phyloP scores from a whole-genome alignment of 2,113 vertebrate species.

The Fukomys damarensis region DNA sequence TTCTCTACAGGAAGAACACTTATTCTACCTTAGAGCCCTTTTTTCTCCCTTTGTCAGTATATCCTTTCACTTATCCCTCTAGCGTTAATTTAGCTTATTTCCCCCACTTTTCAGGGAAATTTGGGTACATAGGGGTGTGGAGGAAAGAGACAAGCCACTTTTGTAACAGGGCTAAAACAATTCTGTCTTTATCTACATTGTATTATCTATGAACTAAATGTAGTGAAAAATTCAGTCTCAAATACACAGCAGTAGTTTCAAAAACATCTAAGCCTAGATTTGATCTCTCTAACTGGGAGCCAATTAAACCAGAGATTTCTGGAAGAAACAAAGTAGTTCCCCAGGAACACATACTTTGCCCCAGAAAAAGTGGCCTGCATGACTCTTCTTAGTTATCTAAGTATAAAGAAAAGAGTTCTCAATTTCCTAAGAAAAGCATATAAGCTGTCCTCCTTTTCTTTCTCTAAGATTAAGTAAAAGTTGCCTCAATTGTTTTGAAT shows the following conservation, averaged over 20 bases:
- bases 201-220: neutral
- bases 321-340: neutral
- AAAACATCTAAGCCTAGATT: neutral
- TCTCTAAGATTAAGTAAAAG: neutral
- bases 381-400: neutral
- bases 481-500: neutral
- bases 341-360: neutral
- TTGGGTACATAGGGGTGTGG: neutral
- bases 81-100: neutral
- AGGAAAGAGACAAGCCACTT: neutral
- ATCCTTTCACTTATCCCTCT: constrained; percentile 1
- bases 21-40: neutral
- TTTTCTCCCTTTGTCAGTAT: neutral
- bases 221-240: neutral
- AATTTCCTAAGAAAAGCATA: neutral
- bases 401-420: neutral
- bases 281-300: neutral
- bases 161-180: neutral
- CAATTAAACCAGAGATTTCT: constrained; percentile 3
- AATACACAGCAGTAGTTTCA: neutral
- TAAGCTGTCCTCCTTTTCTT: neutral
- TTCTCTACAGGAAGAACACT: neutral
- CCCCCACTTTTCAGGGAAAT: neutral
- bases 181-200: neutral
- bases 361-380: neutral